Evolutionary conservation across 1,140 invertebrate genomes (phyloP), one percentile per base, ranked within the genome.

Genomic region (Hylaeus anthracinus): DNA sequence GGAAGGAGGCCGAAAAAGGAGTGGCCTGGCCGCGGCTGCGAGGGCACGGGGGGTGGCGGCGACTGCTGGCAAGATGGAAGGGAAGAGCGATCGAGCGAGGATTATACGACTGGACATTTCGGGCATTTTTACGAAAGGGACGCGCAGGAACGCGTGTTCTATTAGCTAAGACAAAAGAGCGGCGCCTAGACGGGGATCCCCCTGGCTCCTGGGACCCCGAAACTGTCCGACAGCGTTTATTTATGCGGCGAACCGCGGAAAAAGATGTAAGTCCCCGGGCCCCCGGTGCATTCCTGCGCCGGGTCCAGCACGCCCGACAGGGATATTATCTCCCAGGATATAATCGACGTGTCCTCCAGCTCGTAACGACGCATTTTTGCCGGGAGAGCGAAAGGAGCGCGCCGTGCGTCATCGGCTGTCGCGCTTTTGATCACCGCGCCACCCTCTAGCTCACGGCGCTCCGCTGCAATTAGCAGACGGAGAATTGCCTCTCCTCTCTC

Each of bases 111-210:
- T 89, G 90, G 91, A 92, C 91, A 93, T 93, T 92, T 91, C 87
- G 88, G 88, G 88, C 89, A 92, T 92, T 91, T 91, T 90, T 91
- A 91, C 90, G 86, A 91, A 92, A 92, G 88, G 88, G 88, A 91
- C 88, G 89, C 89, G 88, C 84, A 91, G 90, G 90, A 92, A 93
- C 92, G 90, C 90, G 91, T 93, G 92, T 93, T 93, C 91, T 92
- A 93, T 92, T 93, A 92, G 91, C 90, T 92, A 93, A 93, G 92
- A 93, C 92, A 93, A 93, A 93, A 93, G 92, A 93, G 90, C 91
- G 92, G 92, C 92, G 92, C 92, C 90, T 93, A 93, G 90, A 88
- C 89, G 88, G 88, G 83, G 83, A 53, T 26, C 26, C 69, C 67
- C 26, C 55, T 43, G 65, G 5, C 65, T 65, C 78, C 58, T 60